Conservation (phyloP, 2,797 vertebrate species). For the Enteromius trimaculatus region DNA sequence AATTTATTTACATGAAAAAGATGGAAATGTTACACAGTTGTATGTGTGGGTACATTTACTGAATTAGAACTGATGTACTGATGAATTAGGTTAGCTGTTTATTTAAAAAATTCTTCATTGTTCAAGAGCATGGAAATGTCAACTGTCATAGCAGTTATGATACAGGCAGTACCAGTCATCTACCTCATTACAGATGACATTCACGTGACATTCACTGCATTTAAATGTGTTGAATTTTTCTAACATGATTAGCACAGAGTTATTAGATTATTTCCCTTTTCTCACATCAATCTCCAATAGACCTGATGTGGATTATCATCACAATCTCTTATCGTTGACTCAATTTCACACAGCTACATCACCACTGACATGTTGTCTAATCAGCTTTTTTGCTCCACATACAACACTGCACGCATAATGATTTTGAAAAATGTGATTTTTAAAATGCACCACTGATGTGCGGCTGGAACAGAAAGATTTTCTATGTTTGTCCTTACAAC, state of each 20-base stretch:
- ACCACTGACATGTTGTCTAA: neutral
- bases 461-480: neutral
- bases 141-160: neutral
- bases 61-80: no score
- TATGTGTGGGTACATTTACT: neutral
- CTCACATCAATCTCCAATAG: neutral
- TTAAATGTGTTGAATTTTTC: constrained; percentile 18
- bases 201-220: constrained; percentile 1
- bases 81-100: neutral
- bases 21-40: neutral
- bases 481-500: neutral
- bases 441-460: neutral
- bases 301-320: neutral
- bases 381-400: neutral
- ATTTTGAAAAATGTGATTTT: neutral
- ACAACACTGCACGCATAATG: neutral
- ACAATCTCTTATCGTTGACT: neutral
- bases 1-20: neutral
- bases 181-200: constrained; percentile 12
- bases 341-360: neutral
- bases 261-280: constrained; percentile 6
- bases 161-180: neutral
- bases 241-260: constrained; percentile 23
- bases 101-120: neutral
- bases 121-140: neutral